Percentiles rank a stretch among this genome's conserved stretches.
These are phyloP conservation scores for Pituophis catenifer DNA, from an alignment of 2,113 vertebrate species.

Conservation along the genomic window DNA sequence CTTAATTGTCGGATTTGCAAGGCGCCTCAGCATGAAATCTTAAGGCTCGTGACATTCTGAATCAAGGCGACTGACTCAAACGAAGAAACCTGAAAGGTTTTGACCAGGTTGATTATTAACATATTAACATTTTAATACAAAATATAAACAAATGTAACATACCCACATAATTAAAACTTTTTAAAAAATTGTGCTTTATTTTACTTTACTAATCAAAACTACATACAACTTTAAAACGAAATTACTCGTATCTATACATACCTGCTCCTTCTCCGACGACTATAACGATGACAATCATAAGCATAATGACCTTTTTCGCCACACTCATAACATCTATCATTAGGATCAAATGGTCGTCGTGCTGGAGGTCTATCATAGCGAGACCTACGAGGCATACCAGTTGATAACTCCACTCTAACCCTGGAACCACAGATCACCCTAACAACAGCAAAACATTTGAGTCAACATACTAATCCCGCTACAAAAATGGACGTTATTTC, in stretches of 20 bases:
- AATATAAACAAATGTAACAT: conserved; percentile 72
- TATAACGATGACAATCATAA: conserved; percentile 87
- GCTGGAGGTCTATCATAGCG: conserved; percentile 81
- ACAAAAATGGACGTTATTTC: background rate
- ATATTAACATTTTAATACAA: conserved; percentile 75
- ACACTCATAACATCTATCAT: conserved; percentile 86
- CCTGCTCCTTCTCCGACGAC: conserved; percentile 82
- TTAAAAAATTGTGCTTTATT: conserved; percentile 49
- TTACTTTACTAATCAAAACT: conserved; percentile 66
- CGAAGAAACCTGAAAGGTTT: conserved; percentile 95
- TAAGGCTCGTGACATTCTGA: conserved; percentile 94
- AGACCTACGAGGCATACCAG: conserved; percentile 84
- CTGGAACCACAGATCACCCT: conserved; percentile 81
- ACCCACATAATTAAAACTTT: conserved; percentile 62
- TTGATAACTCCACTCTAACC: conserved; percentile 82
- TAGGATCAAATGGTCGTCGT: conserved; percentile 83
- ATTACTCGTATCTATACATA: conserved; percentile 57
- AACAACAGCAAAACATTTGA: conserved; percentile 24
- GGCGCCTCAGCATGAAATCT: conserved; percentile 90
- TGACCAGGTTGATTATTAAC: conserved; percentile 90
- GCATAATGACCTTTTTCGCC: conserved; percentile 90
- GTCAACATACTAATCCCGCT: background rate
- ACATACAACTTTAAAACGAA: conserved; percentile 51
- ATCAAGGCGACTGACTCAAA: conserved; percentile 92
- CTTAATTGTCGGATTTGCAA: conserved; percentile 91